phyloP scores from a whole-genome alignment of 2,888 invertebrate species.

The Pristionchus exspectatus region DNA sequence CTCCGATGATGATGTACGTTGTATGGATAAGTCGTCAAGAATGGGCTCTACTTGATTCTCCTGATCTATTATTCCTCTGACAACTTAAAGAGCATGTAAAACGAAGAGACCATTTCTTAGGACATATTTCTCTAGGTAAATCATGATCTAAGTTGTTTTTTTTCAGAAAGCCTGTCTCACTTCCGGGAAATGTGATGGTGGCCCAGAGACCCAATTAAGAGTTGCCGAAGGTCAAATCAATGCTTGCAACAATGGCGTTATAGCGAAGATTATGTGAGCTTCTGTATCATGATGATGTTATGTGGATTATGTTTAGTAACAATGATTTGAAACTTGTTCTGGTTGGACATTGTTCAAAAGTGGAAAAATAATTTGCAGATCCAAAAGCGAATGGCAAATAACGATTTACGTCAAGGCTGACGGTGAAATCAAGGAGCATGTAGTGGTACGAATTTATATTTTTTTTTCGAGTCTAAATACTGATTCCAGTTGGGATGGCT shows the following conservation, averaged over 20 bases:
- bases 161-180: neutral
- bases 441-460: neutral
- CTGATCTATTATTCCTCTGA: too few species aligned
- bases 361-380: neutral
- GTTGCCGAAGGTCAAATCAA: too few species aligned
- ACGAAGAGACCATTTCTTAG: too few species aligned
- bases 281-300: neutral
- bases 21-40: too few species aligned
- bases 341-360: neutral
- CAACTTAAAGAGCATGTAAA: too few species aligned
- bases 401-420: neutral
- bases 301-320: too few species aligned
- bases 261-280: neutral
- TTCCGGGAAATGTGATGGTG: neutral
- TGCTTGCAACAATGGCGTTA: neutral
- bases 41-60: too few species aligned
- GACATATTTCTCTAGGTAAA: neutral
- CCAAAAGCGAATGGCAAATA: neutral
- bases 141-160: neutral
- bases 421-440: neutral
- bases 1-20: neutral
- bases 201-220: neutral
- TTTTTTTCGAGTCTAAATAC: neutral
- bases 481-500: too few species aligned
- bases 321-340: neutral